Evolutionary conservation across 2,113 vertebrate genomes (phyloP).

Genomic region (Otocyon megalotis): DNA sequence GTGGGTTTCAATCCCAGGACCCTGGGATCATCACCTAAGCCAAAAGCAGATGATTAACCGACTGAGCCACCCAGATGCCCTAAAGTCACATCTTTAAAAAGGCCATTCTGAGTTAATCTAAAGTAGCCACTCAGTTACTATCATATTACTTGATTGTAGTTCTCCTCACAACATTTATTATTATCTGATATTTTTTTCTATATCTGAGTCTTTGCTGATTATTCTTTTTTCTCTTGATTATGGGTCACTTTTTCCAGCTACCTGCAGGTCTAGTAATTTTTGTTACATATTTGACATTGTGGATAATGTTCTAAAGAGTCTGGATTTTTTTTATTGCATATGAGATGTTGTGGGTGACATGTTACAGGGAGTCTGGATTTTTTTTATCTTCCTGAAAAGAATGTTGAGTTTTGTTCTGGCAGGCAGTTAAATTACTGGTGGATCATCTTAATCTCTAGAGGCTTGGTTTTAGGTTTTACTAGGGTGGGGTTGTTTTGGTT

Average conservation of each 20-base stretch:
- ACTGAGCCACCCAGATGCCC: neutral
- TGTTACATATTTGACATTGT: constrained; percentile 20
- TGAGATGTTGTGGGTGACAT: neutral
- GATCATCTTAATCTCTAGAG: neutral
- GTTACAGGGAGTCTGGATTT: neutral
- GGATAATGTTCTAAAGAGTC: neutral
- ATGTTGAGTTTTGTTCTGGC: constrained; percentile 15
- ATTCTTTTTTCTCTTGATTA: constrained; percentile 16
- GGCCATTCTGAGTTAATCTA: neutral
- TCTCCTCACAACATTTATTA: neutral
- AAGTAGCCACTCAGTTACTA: neutral
- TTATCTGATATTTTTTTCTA: neutral
- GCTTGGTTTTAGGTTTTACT: neutral
- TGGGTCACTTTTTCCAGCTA: neutral
- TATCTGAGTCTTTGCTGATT: neutral
- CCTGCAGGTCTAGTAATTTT: neutral
- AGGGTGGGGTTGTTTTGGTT: constrained; percentile 9
- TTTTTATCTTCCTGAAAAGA: neutral
- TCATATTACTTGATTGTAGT: neutral
- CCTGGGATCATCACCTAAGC: too few relatives aligned
- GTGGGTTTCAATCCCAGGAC: too few relatives aligned
- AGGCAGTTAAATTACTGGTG: constrained; percentile 35
- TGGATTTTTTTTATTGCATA: neutral
- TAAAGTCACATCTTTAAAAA: neutral
- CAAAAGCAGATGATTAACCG: neutral